phyloP scores from a whole-genome alignment of 2,888 invertebrate species.

The Drosophila limbata region DNA sequence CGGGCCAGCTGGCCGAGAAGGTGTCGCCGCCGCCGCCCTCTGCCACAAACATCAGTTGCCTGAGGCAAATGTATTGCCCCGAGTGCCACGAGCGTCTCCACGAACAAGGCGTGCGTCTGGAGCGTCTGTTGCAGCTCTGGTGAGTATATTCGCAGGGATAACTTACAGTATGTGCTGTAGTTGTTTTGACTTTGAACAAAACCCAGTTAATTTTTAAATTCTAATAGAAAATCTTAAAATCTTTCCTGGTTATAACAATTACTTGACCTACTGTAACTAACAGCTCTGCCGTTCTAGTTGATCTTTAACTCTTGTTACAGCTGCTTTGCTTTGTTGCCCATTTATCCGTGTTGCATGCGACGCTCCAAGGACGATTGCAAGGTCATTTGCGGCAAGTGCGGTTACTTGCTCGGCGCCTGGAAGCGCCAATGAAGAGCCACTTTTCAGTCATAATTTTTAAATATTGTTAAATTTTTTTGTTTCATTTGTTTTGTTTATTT shows the following conservation, averaged over 20 bases:
- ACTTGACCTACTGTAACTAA: too few relatives aligned
- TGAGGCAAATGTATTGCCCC: slow-evolving; percentile 81
- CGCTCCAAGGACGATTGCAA: slow-evolving; percentile 72
- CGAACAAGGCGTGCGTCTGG: slow-evolving; percentile 70
- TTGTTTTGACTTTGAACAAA: neutral
- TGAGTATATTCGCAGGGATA: slow-evolving; percentile 32
- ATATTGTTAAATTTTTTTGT: slow-evolving; percentile 16
- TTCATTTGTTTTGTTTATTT: slow-evolving; percentile 8
- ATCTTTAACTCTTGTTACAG: slow-evolving; percentile 40
- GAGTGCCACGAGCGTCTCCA: slow-evolving; percentile 78
- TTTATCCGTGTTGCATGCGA: slow-evolving; percentile 71
- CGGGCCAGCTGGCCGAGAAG: slow-evolving; percentile 68
- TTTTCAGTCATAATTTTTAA: slow-evolving; percentile 17
- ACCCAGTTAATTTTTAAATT: too few relatives aligned
- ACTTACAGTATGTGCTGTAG: neutral
- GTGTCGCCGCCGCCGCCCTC: slow-evolving; percentile 56
- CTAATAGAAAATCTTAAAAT: too few relatives aligned
- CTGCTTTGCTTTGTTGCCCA: slow-evolving; percentile 75
- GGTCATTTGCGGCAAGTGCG: slow-evolving; percentile 79
- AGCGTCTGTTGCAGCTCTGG: slow-evolving; percentile 71
- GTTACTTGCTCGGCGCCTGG: slow-evolving; percentile 77
- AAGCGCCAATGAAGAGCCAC: slow-evolving; percentile 55
- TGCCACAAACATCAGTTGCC: slow-evolving; percentile 70
- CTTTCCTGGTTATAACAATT: too few relatives aligned
- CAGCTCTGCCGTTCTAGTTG: neutral